phyloP scores from a whole-genome alignment of 1,140 invertebrate species.

The Venturia canescens region DNA sequence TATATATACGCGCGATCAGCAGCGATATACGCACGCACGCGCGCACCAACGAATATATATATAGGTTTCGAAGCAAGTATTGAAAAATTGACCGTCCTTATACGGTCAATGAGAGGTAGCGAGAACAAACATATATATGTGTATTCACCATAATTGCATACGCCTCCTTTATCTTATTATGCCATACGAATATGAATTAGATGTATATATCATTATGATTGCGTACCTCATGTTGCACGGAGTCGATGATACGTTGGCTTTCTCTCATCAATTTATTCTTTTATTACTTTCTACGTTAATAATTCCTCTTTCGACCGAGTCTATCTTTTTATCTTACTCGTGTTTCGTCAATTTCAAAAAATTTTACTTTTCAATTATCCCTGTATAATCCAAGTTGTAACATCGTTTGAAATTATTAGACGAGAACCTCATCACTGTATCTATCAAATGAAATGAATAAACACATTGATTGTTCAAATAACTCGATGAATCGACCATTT shows the following conservation, averaged over 20 bases:
- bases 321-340: not conserved
- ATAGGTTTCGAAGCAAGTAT: constrained; percentile 52
- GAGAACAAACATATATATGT: constrained; percentile 14
- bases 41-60: no score
- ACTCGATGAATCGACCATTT: not conserved
- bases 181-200: not conserved
- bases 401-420: constrained; percentile 34
- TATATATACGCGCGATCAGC: no score
- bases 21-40: no score
- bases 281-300: not conserved
- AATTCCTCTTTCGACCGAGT: not conserved
- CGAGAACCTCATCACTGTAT: not conserved
- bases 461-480: constrained; percentile 42
- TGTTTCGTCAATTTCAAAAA: constrained; percentile 2
- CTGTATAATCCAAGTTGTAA: constrained; percentile 36
- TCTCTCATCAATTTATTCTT: not conserved
- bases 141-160: constrained; percentile 16
- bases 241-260: no score
- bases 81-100: constrained; percentile 51
- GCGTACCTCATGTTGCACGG: not conserved
- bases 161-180: not conserved
- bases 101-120: constrained; percentile 39
- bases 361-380: constrained; percentile 22
- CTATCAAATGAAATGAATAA: constrained; percentile 41
- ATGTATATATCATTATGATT: not conserved